Percentiles rank a stretch among this genome's conserved stretches.
phyloP scores from a whole-genome alignment of 2,888 invertebrate genomes.

The Acrobasis consociella region DNA sequence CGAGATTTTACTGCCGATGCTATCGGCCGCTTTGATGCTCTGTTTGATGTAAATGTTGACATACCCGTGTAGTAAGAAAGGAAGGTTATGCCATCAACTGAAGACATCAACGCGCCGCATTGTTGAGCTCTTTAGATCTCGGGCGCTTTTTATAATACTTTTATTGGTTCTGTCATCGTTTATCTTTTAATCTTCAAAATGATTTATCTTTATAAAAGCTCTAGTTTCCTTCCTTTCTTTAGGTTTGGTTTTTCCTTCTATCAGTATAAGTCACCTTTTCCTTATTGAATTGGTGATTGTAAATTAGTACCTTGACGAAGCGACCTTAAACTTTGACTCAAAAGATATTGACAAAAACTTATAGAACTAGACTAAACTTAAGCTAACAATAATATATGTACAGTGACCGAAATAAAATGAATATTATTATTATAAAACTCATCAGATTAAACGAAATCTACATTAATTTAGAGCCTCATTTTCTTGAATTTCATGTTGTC shows the following conservation, averaged over 20 bases:
- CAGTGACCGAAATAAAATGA: no score
- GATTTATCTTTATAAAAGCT: neutral
- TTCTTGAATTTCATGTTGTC: neutral
- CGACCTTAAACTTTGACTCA: conserved; percentile 12
- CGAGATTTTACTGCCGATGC: conserved; percentile 36
- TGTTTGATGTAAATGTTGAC: conserved; percentile 33
- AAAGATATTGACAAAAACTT: neutral
- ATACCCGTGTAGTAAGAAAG: conserved; percentile 40
- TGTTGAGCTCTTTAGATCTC: neutral
- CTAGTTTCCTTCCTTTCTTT: neutral
- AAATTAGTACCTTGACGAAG: conserved; percentile 5
- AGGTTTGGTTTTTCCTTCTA: neutral
- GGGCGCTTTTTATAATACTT: neutral
- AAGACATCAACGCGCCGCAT: conserved; percentile 77
- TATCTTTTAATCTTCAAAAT: neutral
- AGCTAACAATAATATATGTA: no score
- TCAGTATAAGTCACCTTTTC: conserved; percentile 5
- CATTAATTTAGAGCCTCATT: neutral
- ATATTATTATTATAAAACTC: neutral
- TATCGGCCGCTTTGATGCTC: conserved; percentile 36
- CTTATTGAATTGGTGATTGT: neutral
- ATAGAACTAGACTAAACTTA: no score
- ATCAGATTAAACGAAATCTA: no score
- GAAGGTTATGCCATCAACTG: conserved; percentile 48
- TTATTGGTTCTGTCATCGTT: neutral